Evolutionary conservation across 2,113 vertebrate genomes (phyloP).

Genomic region (Scopus umbretta): DNA sequence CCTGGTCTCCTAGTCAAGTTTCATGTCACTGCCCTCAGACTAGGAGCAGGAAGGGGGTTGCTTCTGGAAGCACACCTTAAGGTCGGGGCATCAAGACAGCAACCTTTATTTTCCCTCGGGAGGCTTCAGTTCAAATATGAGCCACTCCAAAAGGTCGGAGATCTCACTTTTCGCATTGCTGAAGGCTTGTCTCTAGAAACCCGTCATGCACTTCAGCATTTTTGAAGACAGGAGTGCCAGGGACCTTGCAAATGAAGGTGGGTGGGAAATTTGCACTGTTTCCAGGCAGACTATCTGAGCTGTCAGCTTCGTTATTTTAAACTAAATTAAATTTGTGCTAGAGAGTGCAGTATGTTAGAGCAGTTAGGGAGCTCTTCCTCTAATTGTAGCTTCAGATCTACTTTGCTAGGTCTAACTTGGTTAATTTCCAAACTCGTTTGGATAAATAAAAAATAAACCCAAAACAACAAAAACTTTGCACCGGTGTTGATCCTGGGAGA

Average conservation of each 20-base stretch:
- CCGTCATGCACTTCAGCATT: not conserved
- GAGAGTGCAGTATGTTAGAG: conserved; percentile 6
- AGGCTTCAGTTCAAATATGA: not conserved
- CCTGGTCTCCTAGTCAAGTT: not conserved
- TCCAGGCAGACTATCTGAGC: conserved; percentile 54
- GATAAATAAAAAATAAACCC: not conserved
- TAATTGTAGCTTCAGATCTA: not conserved
- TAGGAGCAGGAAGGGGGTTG: not conserved
- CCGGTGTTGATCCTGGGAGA: not conserved
- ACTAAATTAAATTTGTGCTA: conserved; percentile 52
- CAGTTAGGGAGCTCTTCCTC: not conserved
- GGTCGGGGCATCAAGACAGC: not conserved
- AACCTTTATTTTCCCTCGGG: not conserved
- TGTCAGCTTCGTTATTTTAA: conserved; percentile 54
- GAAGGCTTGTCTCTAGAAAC: conserved; percentile 16
- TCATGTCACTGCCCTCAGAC: not conserved
- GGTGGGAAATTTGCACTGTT: conserved; percentile 52
- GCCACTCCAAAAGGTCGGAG: not conserved
- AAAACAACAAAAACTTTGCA: not conserved
- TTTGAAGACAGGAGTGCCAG: conserved; percentile 23
- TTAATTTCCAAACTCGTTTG: not conserved
- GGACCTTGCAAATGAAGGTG: conserved; percentile 52
- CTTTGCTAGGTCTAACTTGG: not conserved
- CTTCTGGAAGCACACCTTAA: not conserved
- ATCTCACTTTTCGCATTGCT: not conserved